Evolutionary conservation across 2,113 vertebrate genomes (phyloP), one percentile per base, ranked within the genome.

Genomic region (Oenanthe oenanthe): DNA sequence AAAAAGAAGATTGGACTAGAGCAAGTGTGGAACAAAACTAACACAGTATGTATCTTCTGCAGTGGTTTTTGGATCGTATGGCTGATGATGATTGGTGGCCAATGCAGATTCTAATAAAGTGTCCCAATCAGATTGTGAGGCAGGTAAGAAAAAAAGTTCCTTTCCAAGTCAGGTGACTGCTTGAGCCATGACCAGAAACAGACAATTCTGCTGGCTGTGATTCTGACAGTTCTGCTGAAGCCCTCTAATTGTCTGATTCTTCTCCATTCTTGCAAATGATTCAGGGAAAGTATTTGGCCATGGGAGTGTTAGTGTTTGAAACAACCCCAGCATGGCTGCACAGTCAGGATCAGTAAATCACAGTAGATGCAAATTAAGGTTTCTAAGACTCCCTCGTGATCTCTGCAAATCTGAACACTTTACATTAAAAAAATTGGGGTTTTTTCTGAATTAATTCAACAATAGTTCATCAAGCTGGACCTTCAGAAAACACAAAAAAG

Each of bases 81-180:
- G 99, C 99, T 83, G 99, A 99, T 92, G 99, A 99, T 97, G 99
- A 99, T 97, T 99, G 99, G 99, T 99, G 99, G 99, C 99, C 99
- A 62, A 99, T 99, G 99, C 99, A 99, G 98, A 99, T 99, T 97
- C 98, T 99, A 93, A 99, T 99, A 90, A 99, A 99, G 96, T 99
- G 99, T 79, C 99, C 99, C 95, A 99, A 99, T 98, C 99, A 99
- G 97, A 99, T 99, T 79, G 99, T 99, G 85, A 98, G 99, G 97
- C 99, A 99, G 98, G 99, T 99, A 96, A 97, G 97, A 85, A 85
- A 94, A 50, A 83, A 61, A 56, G 31, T 67, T 93, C 65, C 76
- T 74, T 84, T 84, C 8, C 36, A 57, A 68, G 76, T 48, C 80
- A 74, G 31, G 45, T 66, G 75, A 26, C 48, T 65, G 6, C 74